These are phyloP conservation scores for Rhamphomyia laevipes DNA, from an alignment of 2,888 invertebrate species.

Conservation along the genomic window DNA sequence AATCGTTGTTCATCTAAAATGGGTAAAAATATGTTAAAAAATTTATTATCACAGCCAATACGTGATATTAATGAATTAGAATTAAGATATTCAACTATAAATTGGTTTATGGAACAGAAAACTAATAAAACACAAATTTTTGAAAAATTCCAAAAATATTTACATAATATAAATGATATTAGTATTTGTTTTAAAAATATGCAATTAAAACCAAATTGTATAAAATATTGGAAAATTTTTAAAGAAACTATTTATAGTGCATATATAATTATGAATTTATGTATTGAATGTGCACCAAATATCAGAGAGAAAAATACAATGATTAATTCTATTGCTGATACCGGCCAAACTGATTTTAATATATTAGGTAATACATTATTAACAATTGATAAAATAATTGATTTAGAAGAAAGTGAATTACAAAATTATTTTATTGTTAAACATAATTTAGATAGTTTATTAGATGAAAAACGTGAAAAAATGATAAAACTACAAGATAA, in stretches of 20 bases:
- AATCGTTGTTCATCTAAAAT: slow-evolving; percentile 15
- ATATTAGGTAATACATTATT: slow-evolving; percentile 9
- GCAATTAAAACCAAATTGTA: slow-evolving; percentile 7
- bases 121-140: not conserved
- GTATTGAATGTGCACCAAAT: slow-evolving; percentile 7
- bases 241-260: slow-evolving; percentile 12
- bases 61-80: slow-evolving; percentile 10
- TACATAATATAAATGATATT: slow-evolving; percentile 13
- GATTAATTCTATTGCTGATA: not conserved
- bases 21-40: slow-evolving; percentile 12
- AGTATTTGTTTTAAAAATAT: slow-evolving; percentile 10
- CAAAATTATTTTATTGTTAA: slow-evolving; percentile 14
- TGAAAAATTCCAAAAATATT: slow-evolving; percentile 2
- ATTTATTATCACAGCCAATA: slow-evolving; percentile 14
- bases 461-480: slow-evolving; percentile 13
- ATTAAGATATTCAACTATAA: slow-evolving; percentile 12
- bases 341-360: not conserved
- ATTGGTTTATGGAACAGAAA: slow-evolving; percentile 10
- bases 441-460: slow-evolving; percentile 10
- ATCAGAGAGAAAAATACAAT: not conserved
- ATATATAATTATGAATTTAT: slow-evolving; percentile 7
- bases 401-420: slow-evolving; percentile 11
- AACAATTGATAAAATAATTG: slow-evolving; percentile 14
- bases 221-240: slow-evolving; percentile 13
- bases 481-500: slow-evolving; percentile 7